These are phyloP conservation scores for Gerris buenoi DNA, from an alignment of 1,140 invertebrate species.

Conservation along the genomic window DNA sequence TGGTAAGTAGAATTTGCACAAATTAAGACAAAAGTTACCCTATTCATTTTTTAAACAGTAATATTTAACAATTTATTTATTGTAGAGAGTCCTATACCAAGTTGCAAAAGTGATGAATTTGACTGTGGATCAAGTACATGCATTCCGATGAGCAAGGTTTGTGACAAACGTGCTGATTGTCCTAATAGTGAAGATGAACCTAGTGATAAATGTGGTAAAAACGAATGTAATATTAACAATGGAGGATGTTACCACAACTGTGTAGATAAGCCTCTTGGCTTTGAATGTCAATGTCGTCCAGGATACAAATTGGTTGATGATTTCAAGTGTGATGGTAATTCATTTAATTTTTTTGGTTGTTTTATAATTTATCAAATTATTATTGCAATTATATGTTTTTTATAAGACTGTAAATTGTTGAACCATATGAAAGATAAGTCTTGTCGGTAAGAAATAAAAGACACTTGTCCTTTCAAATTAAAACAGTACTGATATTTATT, in stretches of 20 bases:
- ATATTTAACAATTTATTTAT: slow-evolving; percentile 43
- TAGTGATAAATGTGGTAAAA: slow-evolving; percentile 44
- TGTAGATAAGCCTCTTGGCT: slow-evolving; percentile 62
- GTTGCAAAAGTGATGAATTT: slow-evolving; percentile 64
- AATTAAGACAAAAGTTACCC: background rate
- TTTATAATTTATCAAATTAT: too few relatives aligned
- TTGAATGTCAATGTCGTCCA: slow-evolving; percentile 56
- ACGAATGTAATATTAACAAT: slow-evolving; percentile 66
- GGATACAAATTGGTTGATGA: slow-evolving; percentile 63
- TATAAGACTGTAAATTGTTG: too few relatives aligned
- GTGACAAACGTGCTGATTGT: slow-evolving; percentile 73
- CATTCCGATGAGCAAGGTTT: slow-evolving; percentile 62
- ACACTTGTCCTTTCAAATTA: too few relatives aligned
- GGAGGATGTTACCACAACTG: slow-evolving; percentile 62
- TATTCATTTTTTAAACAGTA: background rate
- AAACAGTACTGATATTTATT: too few relatives aligned
- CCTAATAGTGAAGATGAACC: slow-evolving; percentile 64
- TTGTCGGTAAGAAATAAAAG: too few relatives aligned
- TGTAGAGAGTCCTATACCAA: slow-evolving; percentile 65
- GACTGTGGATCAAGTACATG: slow-evolving; percentile 53
- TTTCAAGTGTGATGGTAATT: slow-evolving; percentile 57
- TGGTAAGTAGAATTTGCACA: slow-evolving; percentile 30
- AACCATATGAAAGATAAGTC: too few relatives aligned
- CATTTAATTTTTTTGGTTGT: background rate
- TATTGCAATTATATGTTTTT: too few relatives aligned